Percentiles rank a stretch among this genome's conserved stretches.
Conservation (phyloP, 53 echinoderm and acorn worm species). For the Luidia sarsii region DNA sequence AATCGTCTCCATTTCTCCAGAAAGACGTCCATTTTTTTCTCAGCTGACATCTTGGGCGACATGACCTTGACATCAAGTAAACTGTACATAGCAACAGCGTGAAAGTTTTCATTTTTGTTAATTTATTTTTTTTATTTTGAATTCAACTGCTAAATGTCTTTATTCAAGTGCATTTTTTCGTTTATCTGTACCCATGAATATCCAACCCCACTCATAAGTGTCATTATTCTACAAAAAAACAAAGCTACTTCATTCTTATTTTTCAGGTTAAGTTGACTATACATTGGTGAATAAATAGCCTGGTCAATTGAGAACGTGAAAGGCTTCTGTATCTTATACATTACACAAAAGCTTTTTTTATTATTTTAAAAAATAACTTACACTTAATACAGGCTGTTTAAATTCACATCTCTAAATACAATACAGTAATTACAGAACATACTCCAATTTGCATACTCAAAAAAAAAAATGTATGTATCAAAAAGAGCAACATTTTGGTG, state of each 20-base stretch:
- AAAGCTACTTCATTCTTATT: slow-evolving; percentile 40
- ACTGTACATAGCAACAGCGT: too few relatives aligned
- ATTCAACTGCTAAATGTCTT: too few relatives aligned
- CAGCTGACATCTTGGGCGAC: too few relatives aligned
- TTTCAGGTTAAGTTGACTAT: slow-evolving; percentile 37
- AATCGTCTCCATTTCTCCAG: too few relatives aligned
- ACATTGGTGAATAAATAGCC: slow-evolving; percentile 47
- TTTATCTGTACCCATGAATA: not conserved
- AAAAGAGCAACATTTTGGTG: slow-evolving; percentile 11
- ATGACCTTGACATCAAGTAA: too few relatives aligned
- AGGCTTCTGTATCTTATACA: slow-evolving; percentile 44
- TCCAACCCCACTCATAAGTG: not conserved
- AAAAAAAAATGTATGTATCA: not conserved
- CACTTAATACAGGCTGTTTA: slow-evolving; percentile 41
- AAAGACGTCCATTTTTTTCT: too few relatives aligned
- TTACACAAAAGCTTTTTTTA: slow-evolving; percentile 25
- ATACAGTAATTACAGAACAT: slow-evolving; percentile 9
- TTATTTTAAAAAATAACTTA: slow-evolving; percentile 38
- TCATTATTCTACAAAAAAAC: slow-evolving; percentile 17
- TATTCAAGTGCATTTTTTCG: too few relatives aligned
- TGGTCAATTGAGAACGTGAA: slow-evolving; percentile 16
- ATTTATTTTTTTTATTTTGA: too few relatives aligned
- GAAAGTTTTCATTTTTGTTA: too few relatives aligned
- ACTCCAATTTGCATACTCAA: slow-evolving; percentile 28
- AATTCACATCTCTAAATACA: slow-evolving; percentile 32